Evolutionary conservation across 2,113 vertebrate genomes (phyloP), one percentile per base, ranked within the genome.

Genomic region (Pseudorasbora parva): DNA sequence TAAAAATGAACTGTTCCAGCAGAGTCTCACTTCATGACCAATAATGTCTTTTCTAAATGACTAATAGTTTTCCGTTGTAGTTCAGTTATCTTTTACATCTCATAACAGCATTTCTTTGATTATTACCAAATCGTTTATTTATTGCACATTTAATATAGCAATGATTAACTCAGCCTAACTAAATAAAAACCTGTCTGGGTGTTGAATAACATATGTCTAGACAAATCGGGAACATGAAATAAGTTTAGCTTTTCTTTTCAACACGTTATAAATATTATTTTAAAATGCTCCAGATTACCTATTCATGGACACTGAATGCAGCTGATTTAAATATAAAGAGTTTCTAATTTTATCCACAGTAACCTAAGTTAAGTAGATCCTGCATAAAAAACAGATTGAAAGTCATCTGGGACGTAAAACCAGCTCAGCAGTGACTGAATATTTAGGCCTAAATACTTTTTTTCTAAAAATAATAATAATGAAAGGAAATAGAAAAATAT

Each of bases 1-100:
- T 69, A 11, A 59, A 77, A 69, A 69, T 5, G 14, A 54, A 66
- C 62, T 33, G 21, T 30, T 73, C 68, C 47, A 33, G 69, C 78
- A 51, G 49, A 10, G 47, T 27, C 23, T 75, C 7, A 54, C 66
- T 56, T 51, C 71, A 64, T 21, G 78, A 72, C 27, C n/a, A 81
- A 25, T 23, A 71, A n/a, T 12, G 66, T 5, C 21, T 54, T 76
- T 71, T 71, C 21, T 71, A n/a, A 8, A 41, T 33, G 27, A 17
- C 30, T 59, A 37, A 15, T 14, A 41, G 17, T 33, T 57, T 59
- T 15, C 56, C 0, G 0, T 19, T 60, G 37, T 3, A 43, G 54
- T 59, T 45, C 6, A 15, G 9, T 73, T 73, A 5, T 15, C 12
- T 47, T 49, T 47, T 27, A 25, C 23, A 11, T 23, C 41, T 47